Base-by-base conservation (phyloP, 2,888 invertebrate genomes). In the Xylota segnis region DNA sequence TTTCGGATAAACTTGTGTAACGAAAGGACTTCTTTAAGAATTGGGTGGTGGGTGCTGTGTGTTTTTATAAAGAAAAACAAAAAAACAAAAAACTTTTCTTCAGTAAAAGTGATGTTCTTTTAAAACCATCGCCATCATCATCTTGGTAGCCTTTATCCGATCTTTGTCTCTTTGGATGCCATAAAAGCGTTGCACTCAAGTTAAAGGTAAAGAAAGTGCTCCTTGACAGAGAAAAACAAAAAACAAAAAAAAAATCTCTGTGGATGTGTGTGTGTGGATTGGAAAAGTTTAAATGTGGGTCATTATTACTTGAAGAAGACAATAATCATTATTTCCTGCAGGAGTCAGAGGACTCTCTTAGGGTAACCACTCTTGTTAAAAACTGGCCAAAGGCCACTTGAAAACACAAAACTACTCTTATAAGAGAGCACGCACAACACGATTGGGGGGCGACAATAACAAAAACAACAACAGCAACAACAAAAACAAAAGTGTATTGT, bases 241-340 rank as follows among this genome's bases (percentile, higher is more conserved):
- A n/a, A n/a, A n/a, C n/a, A n/a, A n/a, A n/a, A 43, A 43, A 43
- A n/a, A 14, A 43, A 43, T 14, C 14, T 2, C 9, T n/a, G 0
- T 45, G 9, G 32, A 12, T 56, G 27, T 54, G 32, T 54, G 32
- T 50, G 16, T 59, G 43, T 27, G 56, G 14, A 23, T 47, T 47
- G 34, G 50, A 58, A 68, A 61, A 37, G 9, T 79, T 79, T 14
- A 50, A 34, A 83, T 84, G 74, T 84, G 84, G 84, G 84, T 84
- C 84, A 84, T 84, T 84, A 84, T 81, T 75, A 76, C 71, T 79
- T 75, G 40, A 79, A 65, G 63, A 65, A 71, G 65, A 81, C 74
- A 81, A 83, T 78, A 78, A 81, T 84, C 66, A 74, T 78, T 83
- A 74, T 63, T 47, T 68, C 65, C 61, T 61, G 14, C 27, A 54